phyloP scores from a whole-genome alignment of 2,888 invertebrate genomes.

The Serrognathus titanus region DNA sequence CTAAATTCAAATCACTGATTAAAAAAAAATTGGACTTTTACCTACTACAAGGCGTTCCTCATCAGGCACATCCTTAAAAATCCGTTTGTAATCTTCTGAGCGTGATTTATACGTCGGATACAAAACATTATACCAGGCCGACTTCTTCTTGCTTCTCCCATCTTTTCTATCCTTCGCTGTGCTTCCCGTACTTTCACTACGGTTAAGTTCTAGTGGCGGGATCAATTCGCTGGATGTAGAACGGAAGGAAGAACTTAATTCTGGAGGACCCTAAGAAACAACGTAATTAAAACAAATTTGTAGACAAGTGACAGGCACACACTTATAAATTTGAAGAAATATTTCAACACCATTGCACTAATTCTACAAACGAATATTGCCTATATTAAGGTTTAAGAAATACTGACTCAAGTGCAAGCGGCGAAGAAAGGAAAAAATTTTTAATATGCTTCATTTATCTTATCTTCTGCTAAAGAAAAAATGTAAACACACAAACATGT shows the following conservation, averaged over 20 bases:
- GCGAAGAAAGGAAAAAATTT: no score
- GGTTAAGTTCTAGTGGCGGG: slow-evolving; percentile 32
- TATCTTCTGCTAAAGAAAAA: no score
- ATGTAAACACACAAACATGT: no score
- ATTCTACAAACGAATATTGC: background rate
- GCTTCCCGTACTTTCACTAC: slow-evolving; percentile 32
- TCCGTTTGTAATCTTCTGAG: slow-evolving; percentile 86
- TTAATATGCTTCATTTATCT: no score
- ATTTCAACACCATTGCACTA: background rate
- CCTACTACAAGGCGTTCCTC: slow-evolving; percentile 92
- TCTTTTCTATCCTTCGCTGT: slow-evolving; percentile 40
- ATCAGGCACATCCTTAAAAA: slow-evolving; percentile 87
- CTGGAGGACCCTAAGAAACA: slow-evolving; percentile 7
- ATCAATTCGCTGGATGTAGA: background rate
- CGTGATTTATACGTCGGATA: slow-evolving; percentile 93
- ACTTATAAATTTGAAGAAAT: no score
- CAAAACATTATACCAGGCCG: slow-evolving; percentile 81
- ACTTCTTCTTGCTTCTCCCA: slow-evolving; percentile 66
- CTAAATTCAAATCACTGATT: background rate
- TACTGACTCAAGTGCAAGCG: no score
- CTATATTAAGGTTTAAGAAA: no score
- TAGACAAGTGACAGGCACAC: no score
- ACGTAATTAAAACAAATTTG: no score
- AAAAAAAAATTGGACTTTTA: slow-evolving; percentile 49
- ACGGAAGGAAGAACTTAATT: slow-evolving; percentile 5